Conservation (phyloP, 2,797 vertebrate species). For the Molossus molossus region DNA sequence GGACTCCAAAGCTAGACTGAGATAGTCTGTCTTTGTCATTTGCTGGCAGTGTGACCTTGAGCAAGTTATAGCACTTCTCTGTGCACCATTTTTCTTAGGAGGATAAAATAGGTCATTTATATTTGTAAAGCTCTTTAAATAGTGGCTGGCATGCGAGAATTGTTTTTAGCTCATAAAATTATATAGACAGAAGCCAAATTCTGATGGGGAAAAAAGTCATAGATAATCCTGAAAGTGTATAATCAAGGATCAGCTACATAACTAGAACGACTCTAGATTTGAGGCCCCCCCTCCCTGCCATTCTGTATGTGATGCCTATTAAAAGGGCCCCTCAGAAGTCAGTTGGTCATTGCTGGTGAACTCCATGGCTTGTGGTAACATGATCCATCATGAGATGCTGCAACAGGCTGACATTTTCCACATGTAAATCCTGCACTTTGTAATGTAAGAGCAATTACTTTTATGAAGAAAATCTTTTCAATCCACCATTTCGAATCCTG, state of each 20-base stretch:
- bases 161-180: constrained; percentile 64
- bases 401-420: constrained; percentile 89
- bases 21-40: constrained; percentile 27
- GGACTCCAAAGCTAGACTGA: not conserved
- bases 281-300: constrained; percentile 51
- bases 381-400: constrained; percentile 84
- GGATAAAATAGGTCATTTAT: constrained; percentile 56
- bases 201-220: not conserved
- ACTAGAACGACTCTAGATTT: constrained; percentile 71
- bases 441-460: constrained; percentile 90
- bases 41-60: not conserved
- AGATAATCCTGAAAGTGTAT: constrained; percentile 76
- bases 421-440: constrained; percentile 89
- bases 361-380: constrained; percentile 83
- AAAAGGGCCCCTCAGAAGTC: constrained; percentile 70
- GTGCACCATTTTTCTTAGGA: constrained; percentile 59
- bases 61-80: constrained; percentile 25
- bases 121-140: constrained; percentile 44
- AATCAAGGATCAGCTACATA: constrained; percentile 74
- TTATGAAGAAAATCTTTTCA: constrained; percentile 90
- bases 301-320: constrained; percentile 73
- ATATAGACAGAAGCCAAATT: constrained; percentile 72
- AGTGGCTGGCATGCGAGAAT: constrained; percentile 35
- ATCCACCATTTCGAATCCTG: constrained; percentile 89
- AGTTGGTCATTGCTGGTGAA: constrained; percentile 82